Conservation (phyloP, 2,888 invertebrate species). For the Anthrax anthrax region DNA sequence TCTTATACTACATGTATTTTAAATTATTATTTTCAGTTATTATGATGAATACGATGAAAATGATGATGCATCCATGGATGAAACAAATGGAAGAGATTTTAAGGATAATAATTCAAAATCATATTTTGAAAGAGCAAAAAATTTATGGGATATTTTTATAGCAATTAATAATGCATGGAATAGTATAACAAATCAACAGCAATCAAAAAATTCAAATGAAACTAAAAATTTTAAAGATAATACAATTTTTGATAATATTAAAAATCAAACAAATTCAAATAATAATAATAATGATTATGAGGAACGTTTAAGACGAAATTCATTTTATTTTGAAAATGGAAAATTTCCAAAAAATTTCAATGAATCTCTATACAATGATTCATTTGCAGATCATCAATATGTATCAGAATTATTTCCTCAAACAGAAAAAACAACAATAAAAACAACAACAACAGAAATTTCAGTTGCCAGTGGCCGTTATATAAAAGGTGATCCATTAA, state of each 20-base stretch:
- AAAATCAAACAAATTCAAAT: background rate
- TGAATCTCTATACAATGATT: background rate
- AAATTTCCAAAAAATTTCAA: background rate
- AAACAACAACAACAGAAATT: slow-evolving; percentile 2
- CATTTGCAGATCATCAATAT: too few relatives aligned
- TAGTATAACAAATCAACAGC: slow-evolving; percentile 11
- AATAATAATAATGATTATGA: background rate
- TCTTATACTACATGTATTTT: too few relatives aligned
- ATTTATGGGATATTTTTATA: slow-evolving; percentile 27
- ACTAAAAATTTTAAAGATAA: background rate
- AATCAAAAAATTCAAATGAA: slow-evolving; percentile 14
- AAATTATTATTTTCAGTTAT: slow-evolving; percentile 2
- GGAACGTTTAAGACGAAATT: background rate
- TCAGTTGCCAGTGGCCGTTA: slow-evolving; percentile 30
- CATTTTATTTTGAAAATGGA: background rate
- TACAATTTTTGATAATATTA: too few relatives aligned
- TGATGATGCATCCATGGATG: background rate
- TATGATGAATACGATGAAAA: background rate
- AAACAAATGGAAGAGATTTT: background rate
- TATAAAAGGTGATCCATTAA: slow-evolving; percentile 51
- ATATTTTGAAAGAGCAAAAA: slow-evolving; percentile 21
- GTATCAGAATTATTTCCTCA: background rate
- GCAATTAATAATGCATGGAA: slow-evolving; percentile 25
- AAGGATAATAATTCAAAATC: slow-evolving; percentile 13
- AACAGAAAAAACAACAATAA: background rate